Conservation (phyloP, 1,140 invertebrate species). For the Trichonephila clavata region DNA sequence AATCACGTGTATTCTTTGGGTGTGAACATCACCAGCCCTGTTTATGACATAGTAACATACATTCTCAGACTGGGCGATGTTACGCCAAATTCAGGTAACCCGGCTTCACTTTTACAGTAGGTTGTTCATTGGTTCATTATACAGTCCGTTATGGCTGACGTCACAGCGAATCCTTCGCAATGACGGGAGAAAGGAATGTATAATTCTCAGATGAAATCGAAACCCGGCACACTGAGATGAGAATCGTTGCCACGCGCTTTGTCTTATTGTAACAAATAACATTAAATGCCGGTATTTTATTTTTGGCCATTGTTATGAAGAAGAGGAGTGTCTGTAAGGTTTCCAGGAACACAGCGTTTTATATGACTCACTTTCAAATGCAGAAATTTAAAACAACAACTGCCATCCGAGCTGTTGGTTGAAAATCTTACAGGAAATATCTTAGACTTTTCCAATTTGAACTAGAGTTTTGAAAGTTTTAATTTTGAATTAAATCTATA, state of each 20-base stretch:
- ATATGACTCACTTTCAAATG: neutral
- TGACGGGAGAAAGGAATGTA: neutral
- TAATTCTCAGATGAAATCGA: constrained; percentile 46
- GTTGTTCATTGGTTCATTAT: constrained; percentile 16
- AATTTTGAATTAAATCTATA: no score
- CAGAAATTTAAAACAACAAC: neutral
- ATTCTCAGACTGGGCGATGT: neutral
- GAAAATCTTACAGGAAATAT: neutral
- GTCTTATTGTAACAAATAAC: neutral
- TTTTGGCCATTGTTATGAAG: constrained; percentile 1
- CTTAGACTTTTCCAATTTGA: neutral
- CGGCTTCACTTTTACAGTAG: neutral
- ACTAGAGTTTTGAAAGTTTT: neutral
- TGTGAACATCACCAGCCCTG: neutral
- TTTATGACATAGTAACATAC: constrained; percentile 45
- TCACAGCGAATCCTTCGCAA: constrained; percentile 34
- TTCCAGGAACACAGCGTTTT: neutral
- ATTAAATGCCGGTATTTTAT: constrained; percentile 50
- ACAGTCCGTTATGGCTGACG: constrained; percentile 22
- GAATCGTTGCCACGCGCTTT: neutral
- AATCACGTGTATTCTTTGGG: neutral
- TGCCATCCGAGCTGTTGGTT: neutral
- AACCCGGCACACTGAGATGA: constrained; percentile 47
- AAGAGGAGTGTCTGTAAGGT: neutral
- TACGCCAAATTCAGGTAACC: constrained; percentile 1